Conservation (phyloP, 2,888 invertebrate genomes). For the Arge pagana region DNA sequence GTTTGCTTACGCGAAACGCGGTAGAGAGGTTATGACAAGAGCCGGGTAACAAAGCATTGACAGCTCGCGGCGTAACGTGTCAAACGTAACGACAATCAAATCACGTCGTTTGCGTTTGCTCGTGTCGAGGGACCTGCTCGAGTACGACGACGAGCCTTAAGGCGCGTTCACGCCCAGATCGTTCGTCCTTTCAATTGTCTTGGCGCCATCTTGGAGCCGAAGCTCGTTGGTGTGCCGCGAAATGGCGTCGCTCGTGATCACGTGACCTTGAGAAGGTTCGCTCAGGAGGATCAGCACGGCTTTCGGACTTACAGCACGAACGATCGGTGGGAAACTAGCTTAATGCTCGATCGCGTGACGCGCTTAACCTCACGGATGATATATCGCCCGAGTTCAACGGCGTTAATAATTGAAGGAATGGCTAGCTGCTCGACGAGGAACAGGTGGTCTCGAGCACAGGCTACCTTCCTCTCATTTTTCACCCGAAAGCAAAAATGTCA, state of each 20-base stretch:
- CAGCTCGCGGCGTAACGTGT: slow-evolving; percentile 25
- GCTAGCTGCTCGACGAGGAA: slow-evolving; percentile 9
- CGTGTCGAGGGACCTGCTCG: slow-evolving; percentile 6
- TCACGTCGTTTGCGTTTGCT: slow-evolving; percentile 11
- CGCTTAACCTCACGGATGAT: slow-evolving; percentile 21
- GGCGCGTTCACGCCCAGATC: too few species aligned
- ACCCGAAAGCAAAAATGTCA: too few species aligned
- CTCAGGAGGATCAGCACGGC: too few species aligned
- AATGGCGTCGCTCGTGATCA: too few species aligned
- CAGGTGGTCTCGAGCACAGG: slow-evolving; percentile 13
- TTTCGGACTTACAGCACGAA: too few species aligned
- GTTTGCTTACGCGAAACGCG: too few species aligned
- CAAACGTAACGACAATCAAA: slow-evolving; percentile 31
- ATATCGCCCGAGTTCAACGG: slow-evolving; percentile 11
- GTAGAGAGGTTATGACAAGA: not conserved
- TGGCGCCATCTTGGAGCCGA: too few species aligned
- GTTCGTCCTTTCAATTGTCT: too few species aligned
- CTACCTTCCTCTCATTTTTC: too few species aligned
- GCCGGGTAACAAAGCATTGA: slow-evolving; percentile 22
- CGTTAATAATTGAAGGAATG: slow-evolving; percentile 20
- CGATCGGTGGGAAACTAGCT: slow-evolving; percentile 1
- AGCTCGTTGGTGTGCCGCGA: too few species aligned
- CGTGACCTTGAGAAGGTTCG: too few species aligned
- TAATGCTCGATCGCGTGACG: not conserved
- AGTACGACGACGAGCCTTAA: too few species aligned